Base-by-base conservation (phyloP, 2,888 invertebrate genomes). In the Unio delphinus region DNA sequence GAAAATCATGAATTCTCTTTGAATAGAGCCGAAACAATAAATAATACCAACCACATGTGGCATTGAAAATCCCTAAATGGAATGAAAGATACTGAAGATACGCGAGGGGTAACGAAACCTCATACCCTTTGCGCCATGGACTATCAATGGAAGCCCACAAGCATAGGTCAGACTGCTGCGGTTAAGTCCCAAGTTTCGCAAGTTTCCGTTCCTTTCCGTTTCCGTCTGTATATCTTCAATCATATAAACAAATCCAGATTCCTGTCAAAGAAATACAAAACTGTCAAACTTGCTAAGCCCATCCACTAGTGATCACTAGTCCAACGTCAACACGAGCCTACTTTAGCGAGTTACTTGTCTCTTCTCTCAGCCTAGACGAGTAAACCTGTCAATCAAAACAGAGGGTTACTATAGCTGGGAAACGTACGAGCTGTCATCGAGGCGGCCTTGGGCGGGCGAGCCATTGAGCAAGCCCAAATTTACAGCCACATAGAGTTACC, bases 231-330 rank as follows among this genome's bases (percentile, higher is more conserved):
- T 66, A 68, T 73, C 75, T 77, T 75, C 77, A 72, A 72, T 77
- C 79, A 84, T 83, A 83, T 83, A 86, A 84, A 85, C 86, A 85
- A 83, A 84, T 83, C 83, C 76, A 71, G 68, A 76, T 74, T 70
- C 83, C 85, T 85, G 84, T 87, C 86, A 85, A 80, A 83, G 83
- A 83, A 80, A 82, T 79, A 78, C 76, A 81, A 83, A 83, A 86
- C 84, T 87, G 87, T 86, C 87, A 87, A 85, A 82, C 81, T 76
- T 80, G 75, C 81, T 84, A 83, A 81, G 82, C 80, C 82, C 81
- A 83, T 82, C 73, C 67, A 72, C 75, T 73, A 45, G 45, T 45
- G 45, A 45, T 76, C 74, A 74, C 61, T 67, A 66, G 67, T 65
- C 80, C 65, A 78, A 83, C 84, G 82, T 85, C 86, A 86, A 83